phyloP scores from a whole-genome alignment of 2,797 vertebrate genomes.

The Diplodus puntazzo region DNA sequence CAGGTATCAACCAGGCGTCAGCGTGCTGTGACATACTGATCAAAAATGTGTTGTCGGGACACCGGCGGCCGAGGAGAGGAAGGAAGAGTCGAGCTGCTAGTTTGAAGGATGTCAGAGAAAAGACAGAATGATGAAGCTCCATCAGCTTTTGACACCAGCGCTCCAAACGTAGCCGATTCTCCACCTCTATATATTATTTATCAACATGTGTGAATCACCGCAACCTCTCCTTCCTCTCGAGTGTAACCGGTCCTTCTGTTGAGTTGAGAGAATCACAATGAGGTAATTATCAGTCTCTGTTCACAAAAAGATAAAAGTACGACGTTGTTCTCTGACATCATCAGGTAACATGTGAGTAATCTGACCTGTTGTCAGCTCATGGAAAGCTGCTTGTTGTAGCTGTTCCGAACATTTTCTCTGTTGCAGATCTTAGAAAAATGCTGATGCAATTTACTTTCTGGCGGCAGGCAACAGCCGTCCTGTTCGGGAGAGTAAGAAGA shows the following conservation, averaged over 20 bases:
- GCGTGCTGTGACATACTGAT: not conserved
- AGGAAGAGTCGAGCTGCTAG: not conserved
- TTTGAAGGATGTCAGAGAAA: conserved; percentile 17
- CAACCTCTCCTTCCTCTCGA: conserved; percentile 14
- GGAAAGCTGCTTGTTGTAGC: not conserved
- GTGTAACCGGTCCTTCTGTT: not conserved
- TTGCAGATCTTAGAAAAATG: not conserved
- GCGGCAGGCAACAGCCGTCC: not conserved
- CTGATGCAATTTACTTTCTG: not conserved
- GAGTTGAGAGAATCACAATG: not conserved
- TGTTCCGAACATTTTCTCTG: not conserved
- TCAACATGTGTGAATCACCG: conserved; percentile 12
- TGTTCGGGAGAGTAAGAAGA: not conserved
- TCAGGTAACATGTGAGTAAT: not conserved
- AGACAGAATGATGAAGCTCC: not conserved
- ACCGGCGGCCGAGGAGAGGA: not conserved
- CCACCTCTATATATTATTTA: not conserved
- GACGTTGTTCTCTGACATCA: not conserved
- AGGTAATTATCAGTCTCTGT: not conserved
- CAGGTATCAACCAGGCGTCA: not conserved
- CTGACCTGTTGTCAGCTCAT: not conserved
- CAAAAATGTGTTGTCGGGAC: conserved; percentile 7
- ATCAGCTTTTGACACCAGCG: not conserved
- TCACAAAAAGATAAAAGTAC: not conserved
- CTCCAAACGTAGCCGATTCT: conserved; percentile 4